Evolutionary conservation across 2,113 vertebrate genomes (phyloP).

Genomic region (Dasyornis broadbenti): DNA sequence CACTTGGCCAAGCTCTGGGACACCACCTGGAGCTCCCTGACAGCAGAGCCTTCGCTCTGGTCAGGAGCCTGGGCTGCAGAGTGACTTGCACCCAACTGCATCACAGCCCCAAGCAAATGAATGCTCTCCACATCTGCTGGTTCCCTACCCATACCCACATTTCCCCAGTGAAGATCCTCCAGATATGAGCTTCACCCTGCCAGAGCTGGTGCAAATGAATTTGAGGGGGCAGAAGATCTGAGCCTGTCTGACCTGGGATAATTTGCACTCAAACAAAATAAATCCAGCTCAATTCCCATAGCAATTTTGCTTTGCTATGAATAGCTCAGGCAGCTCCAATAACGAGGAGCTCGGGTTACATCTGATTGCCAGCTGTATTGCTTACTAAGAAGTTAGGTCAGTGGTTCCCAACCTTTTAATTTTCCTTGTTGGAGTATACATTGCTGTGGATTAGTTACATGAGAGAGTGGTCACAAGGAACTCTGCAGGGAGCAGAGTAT

Average conservation of each 20-base stretch:
- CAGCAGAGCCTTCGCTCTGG: background rate
- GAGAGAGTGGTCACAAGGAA: slow-evolving; percentile 51
- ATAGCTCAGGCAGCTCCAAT: slow-evolving; percentile 48
- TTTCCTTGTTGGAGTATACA: slow-evolving; percentile 44
- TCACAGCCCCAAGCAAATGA: background rate
- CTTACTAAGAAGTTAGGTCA: slow-evolving; percentile 64
- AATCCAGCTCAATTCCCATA: slow-evolving; percentile 53
- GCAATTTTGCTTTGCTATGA: slow-evolving; percentile 59
- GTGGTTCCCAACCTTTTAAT: slow-evolving; percentile 60
- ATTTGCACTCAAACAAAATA: slow-evolving; percentile 62
- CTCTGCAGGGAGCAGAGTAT: slow-evolving; percentile 44
- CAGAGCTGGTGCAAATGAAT: slow-evolving; percentile 32
- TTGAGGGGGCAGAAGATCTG: slow-evolving; percentile 45
- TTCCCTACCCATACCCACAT: background rate
- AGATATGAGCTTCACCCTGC: background rate
- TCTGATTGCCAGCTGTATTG: slow-evolving; percentile 58
- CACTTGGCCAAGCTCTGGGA: background rate
- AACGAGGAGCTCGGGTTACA: slow-evolving; percentile 44
- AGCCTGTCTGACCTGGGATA: slow-evolving; percentile 50
- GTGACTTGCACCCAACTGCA: background rate
- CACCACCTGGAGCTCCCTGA: background rate
- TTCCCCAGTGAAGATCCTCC: background rate
- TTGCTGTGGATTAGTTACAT: slow-evolving; percentile 58
- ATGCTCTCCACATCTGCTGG: background rate
- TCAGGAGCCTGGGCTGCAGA: background rate